These are phyloP conservation scores for Slavum lentiscoides DNA, from an alignment of 2,888 invertebrate species.

Conservation along the genomic window DNA sequence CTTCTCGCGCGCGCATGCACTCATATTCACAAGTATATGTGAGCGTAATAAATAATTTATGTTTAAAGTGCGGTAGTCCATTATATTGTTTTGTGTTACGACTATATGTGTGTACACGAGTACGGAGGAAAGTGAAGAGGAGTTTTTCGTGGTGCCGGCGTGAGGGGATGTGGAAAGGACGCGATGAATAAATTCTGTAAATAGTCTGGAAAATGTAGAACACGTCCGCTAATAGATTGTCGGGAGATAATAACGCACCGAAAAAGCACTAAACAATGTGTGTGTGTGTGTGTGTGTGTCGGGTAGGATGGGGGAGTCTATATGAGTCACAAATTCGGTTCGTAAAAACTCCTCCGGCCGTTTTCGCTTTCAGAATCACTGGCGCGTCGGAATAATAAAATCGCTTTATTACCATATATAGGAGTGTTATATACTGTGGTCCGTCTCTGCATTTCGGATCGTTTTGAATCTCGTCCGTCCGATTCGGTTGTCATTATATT, in stretches of 20 bases:
- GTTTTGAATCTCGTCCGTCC: constrained; percentile 4
- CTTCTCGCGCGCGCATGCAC: neutral
- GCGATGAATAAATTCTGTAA: constrained; percentile 50
- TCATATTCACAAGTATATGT: neutral
- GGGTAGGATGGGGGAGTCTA: neutral
- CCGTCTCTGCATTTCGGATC: neutral
- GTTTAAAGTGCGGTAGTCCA: constrained; percentile 46
- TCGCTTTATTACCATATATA: constrained; percentile 12
- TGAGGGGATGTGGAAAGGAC: neutral
- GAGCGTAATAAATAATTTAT: constrained; percentile 42
- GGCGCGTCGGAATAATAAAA: constrained; percentile 21
- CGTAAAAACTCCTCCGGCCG: constrained; percentile 8
- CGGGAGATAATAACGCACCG: constrained; percentile 22
- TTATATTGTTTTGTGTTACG: constrained; percentile 49
- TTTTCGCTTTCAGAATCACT: constrained; percentile 22
- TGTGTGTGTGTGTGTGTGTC: neutral
- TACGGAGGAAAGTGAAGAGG: constrained; percentile 31
- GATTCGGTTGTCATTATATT: neutral
- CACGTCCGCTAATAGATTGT: constrained; percentile 51
- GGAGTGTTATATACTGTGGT: no score
- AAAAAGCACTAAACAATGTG: constrained; percentile 1
- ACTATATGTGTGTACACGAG: neutral
- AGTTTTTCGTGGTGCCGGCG: constrained; percentile 11
- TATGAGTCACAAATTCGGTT: constrained; percentile 43
- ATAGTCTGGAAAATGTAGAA: constrained; percentile 51